Evolutionary conservation across 64 coral and sea anemone species (phyloP).

Genomic region (Astreopora myriophthalma): DNA sequence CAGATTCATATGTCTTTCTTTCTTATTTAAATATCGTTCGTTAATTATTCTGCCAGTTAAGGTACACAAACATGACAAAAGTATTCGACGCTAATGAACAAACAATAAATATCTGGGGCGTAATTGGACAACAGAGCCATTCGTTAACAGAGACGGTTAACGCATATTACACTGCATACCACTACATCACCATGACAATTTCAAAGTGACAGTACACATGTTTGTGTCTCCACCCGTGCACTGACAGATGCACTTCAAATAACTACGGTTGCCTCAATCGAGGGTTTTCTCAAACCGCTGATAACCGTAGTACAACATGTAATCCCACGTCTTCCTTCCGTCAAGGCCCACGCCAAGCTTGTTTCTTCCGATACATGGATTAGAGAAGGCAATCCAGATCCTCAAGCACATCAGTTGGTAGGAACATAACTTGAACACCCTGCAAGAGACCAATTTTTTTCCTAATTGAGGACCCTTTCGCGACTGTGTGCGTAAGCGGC

Average conservation of each 20-base stretch:
- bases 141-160: too few relatives aligned
- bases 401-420: conserved; percentile 19
- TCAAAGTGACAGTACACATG: too few relatives aligned
- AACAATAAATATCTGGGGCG: too few relatives aligned
- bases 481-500: neutral
- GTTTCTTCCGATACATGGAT: conserved; percentile 34
- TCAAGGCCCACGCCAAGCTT: conserved; percentile 55
- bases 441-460: neutral
- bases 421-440: conserved; percentile 61
- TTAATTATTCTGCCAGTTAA: too few relatives aligned
- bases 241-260: conserved; percentile 5
- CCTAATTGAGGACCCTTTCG: conserved; percentile 21
- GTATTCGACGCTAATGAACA: too few relatives aligned
- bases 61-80: too few relatives aligned
- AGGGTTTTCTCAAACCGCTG: neutral
- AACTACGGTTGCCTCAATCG: too few relatives aligned
- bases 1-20: too few relatives aligned
- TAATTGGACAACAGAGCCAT: too few relatives aligned
- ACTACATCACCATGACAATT: too few relatives aligned
- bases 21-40: too few relatives aligned
- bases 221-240: conserved; percentile 47
- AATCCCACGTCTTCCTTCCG: conserved; percentile 39
- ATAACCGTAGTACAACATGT: conserved; percentile 42
- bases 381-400: conserved; percentile 65
- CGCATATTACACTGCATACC: too few relatives aligned